A percentile compares a stretch with the other conserved stretches of the same genome.
Conservation (phyloP, 2,888 invertebrate species). For the Acleris holmiana region DNA sequence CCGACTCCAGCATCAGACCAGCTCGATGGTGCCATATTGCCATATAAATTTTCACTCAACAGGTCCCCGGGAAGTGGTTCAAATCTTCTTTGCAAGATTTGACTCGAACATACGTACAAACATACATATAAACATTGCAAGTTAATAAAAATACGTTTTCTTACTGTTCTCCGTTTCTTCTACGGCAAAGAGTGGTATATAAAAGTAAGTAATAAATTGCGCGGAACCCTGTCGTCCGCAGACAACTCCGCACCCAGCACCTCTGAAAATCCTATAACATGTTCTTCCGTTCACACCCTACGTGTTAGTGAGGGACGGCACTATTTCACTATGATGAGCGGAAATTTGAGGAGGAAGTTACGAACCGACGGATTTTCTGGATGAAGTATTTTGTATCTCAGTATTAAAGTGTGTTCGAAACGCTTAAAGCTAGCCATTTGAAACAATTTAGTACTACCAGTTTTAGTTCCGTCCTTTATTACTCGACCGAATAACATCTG, state of each 20-base stretch:
- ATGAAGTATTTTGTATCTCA: constrained; percentile 18
- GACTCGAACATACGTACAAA: too few species aligned
- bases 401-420: constrained; percentile 11
- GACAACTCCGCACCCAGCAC: constrained; percentile 22
- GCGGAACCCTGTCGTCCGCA: constrained; percentile 26
- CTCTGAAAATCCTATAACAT: constrained; percentile 6
- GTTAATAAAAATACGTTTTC: neutral
- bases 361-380: constrained; percentile 18
- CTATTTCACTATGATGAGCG: constrained; percentile 13
- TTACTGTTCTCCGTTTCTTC: constrained; percentile 2
- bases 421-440: neutral
- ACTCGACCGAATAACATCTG: too few species aligned
- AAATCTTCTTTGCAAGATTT: too few species aligned
- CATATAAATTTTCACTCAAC: too few species aligned
- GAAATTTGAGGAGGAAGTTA: constrained; percentile 19
- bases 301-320: constrained; percentile 4
- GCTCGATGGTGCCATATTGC: too few species aligned
- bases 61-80: too few species aligned
- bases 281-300: neutral
- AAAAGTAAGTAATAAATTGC: constrained; percentile 35
- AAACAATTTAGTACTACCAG: neutral
- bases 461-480: neutral
- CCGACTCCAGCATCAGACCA: too few species aligned
- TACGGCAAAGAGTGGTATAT: constrained; percentile 19
- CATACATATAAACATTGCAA: too few species aligned